Evolutionary conservation across 2,797 vertebrate genomes (phyloP), one percentile per base, ranked within the genome.

Genomic region (Acrossocheilus wenchowensis): DNA sequence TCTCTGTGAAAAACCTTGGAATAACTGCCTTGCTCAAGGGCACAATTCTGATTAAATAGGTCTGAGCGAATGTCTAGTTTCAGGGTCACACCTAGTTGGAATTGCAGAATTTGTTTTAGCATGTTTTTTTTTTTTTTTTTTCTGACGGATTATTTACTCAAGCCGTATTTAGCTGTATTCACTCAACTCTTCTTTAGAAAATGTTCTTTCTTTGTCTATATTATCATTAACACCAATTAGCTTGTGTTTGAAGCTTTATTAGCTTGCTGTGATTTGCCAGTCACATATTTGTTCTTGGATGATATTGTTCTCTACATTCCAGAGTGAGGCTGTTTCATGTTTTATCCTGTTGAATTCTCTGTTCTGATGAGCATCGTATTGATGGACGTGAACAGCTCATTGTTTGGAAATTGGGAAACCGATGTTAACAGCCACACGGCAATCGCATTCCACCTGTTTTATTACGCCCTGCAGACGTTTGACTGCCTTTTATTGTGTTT

Each of bases 21-120:
- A 84, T 64, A 45, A 52, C 23, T 41, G 57, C 43, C 78, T 66
- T 54, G 78, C 85, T 86, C 84, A 73, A 74, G 78, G 84, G 78
- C 69, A 73, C 30, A 86, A 41, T 64, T 69, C 68, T 86, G 43
- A 86, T 81, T 66, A 86, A 81, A 54, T 54, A 43, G 30, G 15
- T 7, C 34, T 81, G 21, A 9, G 23, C 30, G 50, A 57, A 39
- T 77, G 74, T 85, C 34, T 81, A 30, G 78, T 81, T 64, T 86
- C 21, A 3, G 39, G 82, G 50, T 86, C 82, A 81, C 78, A 86
- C 69, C 69, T 74, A 75, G 4, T 62, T 60, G 2, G 41, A 26
- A 80, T 62, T 39, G 52, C 17, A n/a, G 5, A 26, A 45, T 54
- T 41, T 34, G 30, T 66, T 19, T 66, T 68, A 34, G n/a, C 30